These are phyloP conservation scores for Drosophila histrio DNA, from an alignment of 2,888 invertebrate species.

Conservation along the genomic window DNA sequence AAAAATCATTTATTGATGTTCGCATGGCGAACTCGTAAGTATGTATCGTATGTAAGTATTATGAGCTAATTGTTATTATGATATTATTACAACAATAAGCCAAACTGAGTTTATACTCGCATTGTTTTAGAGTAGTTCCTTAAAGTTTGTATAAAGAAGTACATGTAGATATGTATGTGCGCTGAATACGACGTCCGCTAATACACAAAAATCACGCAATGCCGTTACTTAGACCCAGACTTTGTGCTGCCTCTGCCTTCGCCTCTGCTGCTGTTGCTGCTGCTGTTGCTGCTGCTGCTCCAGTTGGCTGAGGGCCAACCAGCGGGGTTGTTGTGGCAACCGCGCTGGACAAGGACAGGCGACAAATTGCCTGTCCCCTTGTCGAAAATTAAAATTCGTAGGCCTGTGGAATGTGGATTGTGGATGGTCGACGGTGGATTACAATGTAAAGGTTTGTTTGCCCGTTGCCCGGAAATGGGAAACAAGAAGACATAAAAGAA, in stretches of 20 bases:
- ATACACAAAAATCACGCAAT: slow-evolving; percentile 70
- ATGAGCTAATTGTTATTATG: slow-evolving; percentile 55
- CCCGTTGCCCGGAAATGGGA: slow-evolving; percentile 28
- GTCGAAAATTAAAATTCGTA: slow-evolving; percentile 82
- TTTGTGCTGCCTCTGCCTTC: slow-evolving; percentile 59
- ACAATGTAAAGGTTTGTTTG: slow-evolving; percentile 14
- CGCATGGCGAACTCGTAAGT: slow-evolving; percentile 9
- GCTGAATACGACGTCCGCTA: slow-evolving; percentile 37
- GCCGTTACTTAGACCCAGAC: slow-evolving; percentile 48
- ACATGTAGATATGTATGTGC: slow-evolving; percentile 34
- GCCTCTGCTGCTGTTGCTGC: neutral
- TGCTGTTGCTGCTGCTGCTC: neutral
- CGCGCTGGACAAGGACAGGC: slow-evolving; percentile 35
- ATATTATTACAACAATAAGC: slow-evolving; percentile 39
- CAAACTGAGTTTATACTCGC: slow-evolving; percentile 14
- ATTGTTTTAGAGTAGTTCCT: slow-evolving; percentile 45
- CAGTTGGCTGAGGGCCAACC: slow-evolving; percentile 1
- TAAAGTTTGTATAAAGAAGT: slow-evolving; percentile 12
- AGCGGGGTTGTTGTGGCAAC: slow-evolving; percentile 18
- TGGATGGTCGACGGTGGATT: slow-evolving; percentile 23
- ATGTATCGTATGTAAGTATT: slow-evolving; percentile 23
- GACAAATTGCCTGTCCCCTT: slow-evolving; percentile 64
- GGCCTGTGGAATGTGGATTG: slow-evolving; percentile 65
- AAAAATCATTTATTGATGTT: slow-evolving; percentile 56
- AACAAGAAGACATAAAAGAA: slow-evolving; percentile 43